Evolutionary conservation across 2,113 vertebrate genomes (phyloP), one percentile per base, ranked within the genome.

Genomic region (Sinocyclocheilus anshuiensis): DNA sequence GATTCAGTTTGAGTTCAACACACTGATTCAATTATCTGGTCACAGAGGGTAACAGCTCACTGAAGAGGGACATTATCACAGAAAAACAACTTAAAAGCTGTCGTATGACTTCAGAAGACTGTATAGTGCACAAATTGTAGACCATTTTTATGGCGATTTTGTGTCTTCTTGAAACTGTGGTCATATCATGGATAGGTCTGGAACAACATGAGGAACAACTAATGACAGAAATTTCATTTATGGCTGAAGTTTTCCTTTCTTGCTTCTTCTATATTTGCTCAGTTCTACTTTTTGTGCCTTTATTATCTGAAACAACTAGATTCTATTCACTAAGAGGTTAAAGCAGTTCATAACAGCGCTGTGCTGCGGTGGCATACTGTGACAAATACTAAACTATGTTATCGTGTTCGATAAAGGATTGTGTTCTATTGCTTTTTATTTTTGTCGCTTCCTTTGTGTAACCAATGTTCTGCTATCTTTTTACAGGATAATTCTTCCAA

Each of bases 401-500:
- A 65, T 18, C 13, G 4, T 18, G 6, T 81, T 48, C 6, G 36
- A 81, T 81, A 81, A 81, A 65, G 39, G 39, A 65, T n/a, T 48
- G n/a, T 81, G 55, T 81, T 29, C 42, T 48, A 7, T 24, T 67
- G 57, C 26, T 78, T 76, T 74, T 33, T 24, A 69, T 50, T 33
- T 42, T 22, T 50, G 18, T 75, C 20, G 65, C 24, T 78, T 67
- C 18, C 61, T 85, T 29, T 48, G 20, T 45, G 77, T 55, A 26
- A 71, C 53, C 59, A 13, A 48, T 79, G 76, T 26, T 79, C n/a
- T 45, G 33, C 57, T 72, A 26, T 74, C 39, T 86, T 45, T 72
- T 74, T 81, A 69, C 24, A 78, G 79, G 50, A 16, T 11, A 39
- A 86, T 86, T 72, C 16, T 71, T 83, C n/a, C 33, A 61, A 83